Evolutionary conservation across 2,888 invertebrate species (phyloP).

Genomic region (Hoplodrina blanda): DNA sequence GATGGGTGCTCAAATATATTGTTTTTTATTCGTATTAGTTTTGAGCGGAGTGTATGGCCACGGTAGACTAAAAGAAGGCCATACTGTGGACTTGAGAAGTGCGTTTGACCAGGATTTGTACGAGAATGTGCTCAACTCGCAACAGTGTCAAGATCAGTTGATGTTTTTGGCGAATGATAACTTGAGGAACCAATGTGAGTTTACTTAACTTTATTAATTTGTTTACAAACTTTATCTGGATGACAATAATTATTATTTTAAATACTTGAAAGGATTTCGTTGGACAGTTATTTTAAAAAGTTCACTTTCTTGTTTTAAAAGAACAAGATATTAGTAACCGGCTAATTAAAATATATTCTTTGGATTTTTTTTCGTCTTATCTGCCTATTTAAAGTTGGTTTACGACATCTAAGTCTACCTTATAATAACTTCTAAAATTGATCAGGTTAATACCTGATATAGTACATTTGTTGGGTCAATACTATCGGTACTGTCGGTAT

Average conservation of each 20-base stretch:
- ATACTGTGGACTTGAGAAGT: conserved; percentile 53
- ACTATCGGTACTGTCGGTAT: too few species aligned
- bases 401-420: too few species aligned
- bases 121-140: conserved; percentile 70
- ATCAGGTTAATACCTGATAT: too few species aligned
- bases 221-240: neutral
- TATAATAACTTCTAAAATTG: too few species aligned
- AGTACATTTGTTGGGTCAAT: too few species aligned
- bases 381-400: too few species aligned
- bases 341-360: too few species aligned
- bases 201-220: neutral
- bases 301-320: too few species aligned
- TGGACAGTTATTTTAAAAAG: too few species aligned
- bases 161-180: conserved; percentile 55
- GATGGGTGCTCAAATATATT: conserved; percentile 45
- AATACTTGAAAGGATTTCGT: neutral
- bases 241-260: neutral
- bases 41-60: conserved; percentile 40
- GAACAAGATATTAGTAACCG: too few species aligned
- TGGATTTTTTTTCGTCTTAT: too few species aligned
- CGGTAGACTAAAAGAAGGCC: conserved; percentile 4
- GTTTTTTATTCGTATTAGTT: conserved; percentile 42
- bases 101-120: conserved; percentile 73
- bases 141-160: conserved; percentile 69
- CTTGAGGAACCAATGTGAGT: conserved; percentile 70